Base-by-base conservation (phyloP, 2,888 invertebrate species). In the Steinernema hermaphroditum region DNA sequence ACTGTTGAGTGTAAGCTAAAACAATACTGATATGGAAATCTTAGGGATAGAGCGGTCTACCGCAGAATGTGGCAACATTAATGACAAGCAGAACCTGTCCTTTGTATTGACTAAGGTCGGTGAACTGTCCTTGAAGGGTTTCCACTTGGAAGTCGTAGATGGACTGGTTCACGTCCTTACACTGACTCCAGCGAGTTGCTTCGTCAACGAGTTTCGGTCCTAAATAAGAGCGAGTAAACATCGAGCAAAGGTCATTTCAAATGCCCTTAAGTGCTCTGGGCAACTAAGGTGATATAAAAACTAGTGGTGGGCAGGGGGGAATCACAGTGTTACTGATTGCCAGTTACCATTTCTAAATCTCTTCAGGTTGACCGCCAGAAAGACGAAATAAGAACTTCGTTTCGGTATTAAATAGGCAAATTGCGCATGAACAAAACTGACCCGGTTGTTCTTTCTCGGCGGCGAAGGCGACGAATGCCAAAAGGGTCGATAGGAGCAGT, bases 1-100 rank as follows among this genome's bases (percentile, higher is more conserved):
- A 86, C 74, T 86, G 86, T 75, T 86, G 85, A 16, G 86, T 86
- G 79, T 85, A 86, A 16, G 85, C 86, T 85, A 77, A 69, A 83
- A 77, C 9, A 71, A 46, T 22, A 37, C 54, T 70, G 24, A 24
- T 34, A 16, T 27, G 27, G 16, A 16, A 74, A 29, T 24, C 14
- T 9, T 43, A 2, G 62, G 37, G 16, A 57, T 41, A 27, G 41
- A 34, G 0, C 37, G n/a, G 14, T 81, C 70, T 71, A 85, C 85
- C 83, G 75, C 85, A 85, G 78, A 86, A 85, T 8, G 85, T 85
- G 62, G 85, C 85, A 54, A 85, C 85, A 70, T 85, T 85, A 75
- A 86, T 80, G 70, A 85, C 77, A 19, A 85, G 77, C 29, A 85
- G 78, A 46, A 85, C 83, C 74, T 86, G 83, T 57, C 84, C 85